Conservation (phyloP, 2,888 invertebrate species). For the Chloromyia formosa region DNA sequence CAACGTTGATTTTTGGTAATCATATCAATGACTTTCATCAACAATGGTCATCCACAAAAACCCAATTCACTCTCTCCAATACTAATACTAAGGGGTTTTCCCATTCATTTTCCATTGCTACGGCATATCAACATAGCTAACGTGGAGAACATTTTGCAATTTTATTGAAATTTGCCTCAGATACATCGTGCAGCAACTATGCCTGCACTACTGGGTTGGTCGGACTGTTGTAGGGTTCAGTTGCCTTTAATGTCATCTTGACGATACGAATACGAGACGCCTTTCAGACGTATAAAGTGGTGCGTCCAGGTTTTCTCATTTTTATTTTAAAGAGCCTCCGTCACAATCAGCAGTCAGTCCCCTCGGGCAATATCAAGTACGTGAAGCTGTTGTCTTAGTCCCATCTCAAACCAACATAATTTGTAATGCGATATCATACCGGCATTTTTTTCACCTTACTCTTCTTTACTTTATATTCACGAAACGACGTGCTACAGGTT, state of each 20-base stretch:
- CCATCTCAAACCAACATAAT: constrained; percentile 6
- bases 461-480: too few species aligned
- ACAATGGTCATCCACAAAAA: too few species aligned
- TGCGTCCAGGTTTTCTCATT: not conserved
- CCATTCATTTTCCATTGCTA: too few species aligned
- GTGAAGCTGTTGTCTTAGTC: not conserved
- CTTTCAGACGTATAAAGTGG: constrained; percentile 17
- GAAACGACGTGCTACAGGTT: constrained; percentile 35
- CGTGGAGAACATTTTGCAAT: not conserved
- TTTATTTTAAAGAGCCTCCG: too few species aligned
- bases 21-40: too few species aligned
- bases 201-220: too few species aligned
- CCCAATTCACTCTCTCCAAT: too few species aligned
- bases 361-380: constrained; percentile 25
- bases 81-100: too few species aligned
- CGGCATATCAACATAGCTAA: too few species aligned
- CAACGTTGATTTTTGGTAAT: too few species aligned
- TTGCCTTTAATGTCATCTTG: constrained; percentile 24
- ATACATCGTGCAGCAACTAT: not conserved
- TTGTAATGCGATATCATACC: constrained; percentile 23
- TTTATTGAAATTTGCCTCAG: not conserved
- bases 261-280: constrained; percentile 1
- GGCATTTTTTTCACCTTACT: too few species aligned
- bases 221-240: constrained; percentile 15
- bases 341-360: too few species aligned